These are phyloP conservation scores for Drosophila rhopaloa DNA, from an alignment of 1,140 invertebrate genomes.

Conservation along the genomic window DNA sequence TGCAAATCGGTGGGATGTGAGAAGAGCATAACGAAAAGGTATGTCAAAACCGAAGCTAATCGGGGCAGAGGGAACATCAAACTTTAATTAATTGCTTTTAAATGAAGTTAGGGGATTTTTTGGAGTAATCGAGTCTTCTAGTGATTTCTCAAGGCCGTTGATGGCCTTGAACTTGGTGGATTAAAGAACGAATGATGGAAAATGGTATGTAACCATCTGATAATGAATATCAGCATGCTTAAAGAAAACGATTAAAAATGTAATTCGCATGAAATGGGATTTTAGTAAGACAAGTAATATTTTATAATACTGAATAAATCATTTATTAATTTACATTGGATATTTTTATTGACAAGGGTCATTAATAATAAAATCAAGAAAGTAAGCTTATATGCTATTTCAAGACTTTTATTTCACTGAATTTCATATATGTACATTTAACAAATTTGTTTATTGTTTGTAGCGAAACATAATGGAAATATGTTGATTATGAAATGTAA, in stretches of 20 bases:
- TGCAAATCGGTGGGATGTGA: constrained; percentile 23
- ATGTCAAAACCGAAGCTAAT: constrained; percentile 16
- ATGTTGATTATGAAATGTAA: neutral
- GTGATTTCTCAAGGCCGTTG: constrained; percentile 5
- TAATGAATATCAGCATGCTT: neutral
- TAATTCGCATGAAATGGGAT: too few species aligned
- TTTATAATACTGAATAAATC: too few species aligned
- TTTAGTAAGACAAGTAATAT: neutral
- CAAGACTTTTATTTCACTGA: too few species aligned
- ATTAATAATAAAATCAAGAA: too few species aligned
- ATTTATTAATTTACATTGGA: too few species aligned
- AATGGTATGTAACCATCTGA: neutral
- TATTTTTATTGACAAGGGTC: too few species aligned
- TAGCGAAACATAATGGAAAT: neutral
- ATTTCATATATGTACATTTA: too few species aligned
- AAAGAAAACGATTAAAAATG: neutral
- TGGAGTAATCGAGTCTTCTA: constrained; percentile 14
- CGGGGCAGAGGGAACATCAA: constrained; percentile 1
- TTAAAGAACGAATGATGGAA: neutral
- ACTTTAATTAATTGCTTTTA: constrained; percentile 25
- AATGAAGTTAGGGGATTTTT: constrained; percentile 9
- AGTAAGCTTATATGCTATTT: too few species aligned
- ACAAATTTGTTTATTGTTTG: too few species aligned
- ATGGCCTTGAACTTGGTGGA: constrained; percentile 1
- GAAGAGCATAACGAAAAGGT: constrained; percentile 44